Conservation (phyloP, 1,140 invertebrate genomes). For the Cyrtorhinus lividipennis region DNA sequence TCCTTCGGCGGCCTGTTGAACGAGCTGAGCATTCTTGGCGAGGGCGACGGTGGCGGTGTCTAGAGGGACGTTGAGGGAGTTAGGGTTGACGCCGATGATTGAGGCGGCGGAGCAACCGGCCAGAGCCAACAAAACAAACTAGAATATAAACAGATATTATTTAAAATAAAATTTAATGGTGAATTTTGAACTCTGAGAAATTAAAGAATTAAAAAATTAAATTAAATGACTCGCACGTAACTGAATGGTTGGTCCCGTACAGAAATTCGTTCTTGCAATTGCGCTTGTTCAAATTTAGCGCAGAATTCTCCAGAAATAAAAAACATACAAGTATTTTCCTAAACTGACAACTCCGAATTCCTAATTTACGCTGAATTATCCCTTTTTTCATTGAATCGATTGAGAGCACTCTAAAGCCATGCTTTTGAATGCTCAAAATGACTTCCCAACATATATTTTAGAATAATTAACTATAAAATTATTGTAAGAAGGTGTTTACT, state of each 20-base stretch:
- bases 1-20: neutral
- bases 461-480: too few species aligned
- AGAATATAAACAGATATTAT: neutral
- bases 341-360: too few species aligned
- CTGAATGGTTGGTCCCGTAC: neutral
- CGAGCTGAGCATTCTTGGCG: conserved; percentile 4
- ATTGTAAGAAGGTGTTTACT: too few species aligned
- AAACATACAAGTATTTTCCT: too few species aligned
- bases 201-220: neutral
- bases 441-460: too few species aligned
- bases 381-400: too few species aligned
- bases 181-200: neutral
- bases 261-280: neutral
- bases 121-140: neutral
- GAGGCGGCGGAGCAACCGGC: neutral
- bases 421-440: too few species aligned
- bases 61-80: neutral
- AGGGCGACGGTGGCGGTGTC: neutral
- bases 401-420: too few species aligned
- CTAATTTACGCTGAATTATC: too few species aligned
- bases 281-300: too few species aligned
- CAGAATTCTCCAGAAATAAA: too few species aligned
- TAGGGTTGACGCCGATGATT: conserved; percentile 1
- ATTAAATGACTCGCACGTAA: neutral
- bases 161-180: neutral